These are phyloP conservation scores for Mellivora capensis DNA, from an alignment of 2,113 vertebrate species.

Conservation along the genomic window DNA sequence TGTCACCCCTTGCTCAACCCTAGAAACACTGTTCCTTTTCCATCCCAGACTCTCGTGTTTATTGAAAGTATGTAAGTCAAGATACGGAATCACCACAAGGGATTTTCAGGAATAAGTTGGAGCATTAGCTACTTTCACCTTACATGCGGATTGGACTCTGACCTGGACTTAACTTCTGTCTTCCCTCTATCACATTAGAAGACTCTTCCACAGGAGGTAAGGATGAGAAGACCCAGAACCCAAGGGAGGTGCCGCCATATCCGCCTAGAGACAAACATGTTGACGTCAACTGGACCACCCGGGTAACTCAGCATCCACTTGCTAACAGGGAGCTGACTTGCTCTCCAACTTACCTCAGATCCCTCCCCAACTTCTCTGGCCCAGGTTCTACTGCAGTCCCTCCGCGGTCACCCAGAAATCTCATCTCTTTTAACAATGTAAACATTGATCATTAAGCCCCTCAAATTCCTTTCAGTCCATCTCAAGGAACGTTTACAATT, in stretches of 20 bases:
- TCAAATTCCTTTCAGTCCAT: not conserved
- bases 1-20: not conserved
- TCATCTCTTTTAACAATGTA: not conserved
- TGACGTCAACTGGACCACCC: not conserved
- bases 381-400: too few relatives aligned
- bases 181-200: not conserved
- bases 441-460: too few relatives aligned
- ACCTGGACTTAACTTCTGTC: not conserved
- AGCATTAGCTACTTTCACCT: not conserved
- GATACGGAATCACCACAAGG: fast-evolving
- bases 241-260: fast-evolving
- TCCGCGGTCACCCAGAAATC: not conserved
- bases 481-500: not conserved
- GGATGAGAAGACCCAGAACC: not conserved
- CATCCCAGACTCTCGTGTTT: not conserved
- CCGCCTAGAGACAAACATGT: not conserved
- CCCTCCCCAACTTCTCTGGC: not conserved
- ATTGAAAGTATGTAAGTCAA: not conserved
- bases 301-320: fast-evolving
- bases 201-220: not conserved
- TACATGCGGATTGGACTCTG: not conserved
- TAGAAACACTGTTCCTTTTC: not conserved
- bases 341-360: not conserved
- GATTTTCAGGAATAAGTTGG: not conserved
- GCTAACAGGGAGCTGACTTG: not conserved